Percentiles rank a stretch among this genome's conserved stretches.
Evolutionary conservation across 2,113 vertebrate species (phyloP).

Genomic region (Odontophorus gujanensis): DNA sequence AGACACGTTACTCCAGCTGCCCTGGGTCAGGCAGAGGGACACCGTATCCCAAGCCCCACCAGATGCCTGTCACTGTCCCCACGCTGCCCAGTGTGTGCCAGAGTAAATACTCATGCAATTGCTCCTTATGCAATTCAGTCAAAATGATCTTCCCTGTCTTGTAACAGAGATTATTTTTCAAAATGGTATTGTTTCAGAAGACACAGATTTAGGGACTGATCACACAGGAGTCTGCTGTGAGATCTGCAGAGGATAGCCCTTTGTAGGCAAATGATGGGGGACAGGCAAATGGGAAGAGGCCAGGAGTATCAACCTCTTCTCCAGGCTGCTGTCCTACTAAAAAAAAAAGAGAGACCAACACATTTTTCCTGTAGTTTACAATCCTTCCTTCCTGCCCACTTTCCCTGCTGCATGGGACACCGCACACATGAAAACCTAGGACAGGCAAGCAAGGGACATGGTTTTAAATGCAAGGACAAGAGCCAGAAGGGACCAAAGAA

Average conservation of each 20-base stretch:
- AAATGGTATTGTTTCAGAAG: slow-evolving; percentile 9
- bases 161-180: neutral
- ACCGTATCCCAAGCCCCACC: neutral
- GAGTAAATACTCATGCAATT: neutral
- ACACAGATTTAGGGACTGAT: neutral
- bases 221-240: neutral
- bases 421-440: neutral
- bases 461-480: neutral
- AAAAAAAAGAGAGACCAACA: neutral
- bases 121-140: neutral
- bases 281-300: neutral
- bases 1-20: neutral
- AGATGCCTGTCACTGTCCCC: neutral
- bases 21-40: fast-evolving
- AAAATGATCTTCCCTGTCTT: neutral
- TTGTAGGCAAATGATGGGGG: neutral
- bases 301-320: neutral
- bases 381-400: neutral
- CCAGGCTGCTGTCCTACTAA: neutral
- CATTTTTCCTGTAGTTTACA: neutral
- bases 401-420: neutral
- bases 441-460: neutral
- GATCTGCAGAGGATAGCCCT: neutral
- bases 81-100: neutral
- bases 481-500: neutral